phyloP scores from a whole-genome alignment of 2,113 vertebrate species.

The Rana temporaria region DNA sequence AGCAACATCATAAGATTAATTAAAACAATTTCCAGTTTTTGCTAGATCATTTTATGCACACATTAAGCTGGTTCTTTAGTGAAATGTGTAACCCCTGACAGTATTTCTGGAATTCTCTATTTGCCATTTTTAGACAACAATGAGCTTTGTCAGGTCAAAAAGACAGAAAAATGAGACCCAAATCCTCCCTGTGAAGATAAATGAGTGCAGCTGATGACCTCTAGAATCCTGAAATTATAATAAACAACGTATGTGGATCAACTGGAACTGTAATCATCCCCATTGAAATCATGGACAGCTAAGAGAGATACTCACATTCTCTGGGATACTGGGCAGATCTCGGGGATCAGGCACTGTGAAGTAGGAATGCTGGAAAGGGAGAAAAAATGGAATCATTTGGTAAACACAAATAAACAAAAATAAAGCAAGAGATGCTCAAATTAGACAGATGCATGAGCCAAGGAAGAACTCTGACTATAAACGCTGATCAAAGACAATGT shows the following conservation, averaged over 20 bases:
- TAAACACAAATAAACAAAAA: slow-evolving; percentile 1
- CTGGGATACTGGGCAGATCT: slow-evolving; percentile 95
- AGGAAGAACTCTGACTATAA: slow-evolving; percentile 44
- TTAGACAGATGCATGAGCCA: slow-evolving; percentile 18
- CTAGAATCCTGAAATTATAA: neutral
- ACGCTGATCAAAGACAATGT: slow-evolving; percentile 45
- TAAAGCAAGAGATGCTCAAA: neutral
- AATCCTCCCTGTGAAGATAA: slow-evolving; percentile 39
- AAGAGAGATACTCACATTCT: slow-evolving; percentile 88
- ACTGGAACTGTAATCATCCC: neutral
- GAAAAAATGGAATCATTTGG: slow-evolving; percentile 56
- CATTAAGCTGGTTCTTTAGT: no score
- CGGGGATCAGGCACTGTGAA: slow-evolving; percentile 93
- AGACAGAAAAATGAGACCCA: neutral
- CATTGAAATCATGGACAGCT: neutral
- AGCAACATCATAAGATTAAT: no score
- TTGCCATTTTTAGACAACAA: neutral
- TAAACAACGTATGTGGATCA: neutral
- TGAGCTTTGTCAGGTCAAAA: neutral
- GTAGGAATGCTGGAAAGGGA: slow-evolving; percentile 84
- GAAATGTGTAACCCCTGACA: neutral
- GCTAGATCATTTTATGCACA: no score
- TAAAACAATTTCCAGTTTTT: no score
- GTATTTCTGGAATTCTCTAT: neutral
- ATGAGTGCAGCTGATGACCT: slow-evolving; percentile 30